Base-by-base conservation (phyloP, 2,113 vertebrate species). In the Epinephelus cyanopodus region DNA sequence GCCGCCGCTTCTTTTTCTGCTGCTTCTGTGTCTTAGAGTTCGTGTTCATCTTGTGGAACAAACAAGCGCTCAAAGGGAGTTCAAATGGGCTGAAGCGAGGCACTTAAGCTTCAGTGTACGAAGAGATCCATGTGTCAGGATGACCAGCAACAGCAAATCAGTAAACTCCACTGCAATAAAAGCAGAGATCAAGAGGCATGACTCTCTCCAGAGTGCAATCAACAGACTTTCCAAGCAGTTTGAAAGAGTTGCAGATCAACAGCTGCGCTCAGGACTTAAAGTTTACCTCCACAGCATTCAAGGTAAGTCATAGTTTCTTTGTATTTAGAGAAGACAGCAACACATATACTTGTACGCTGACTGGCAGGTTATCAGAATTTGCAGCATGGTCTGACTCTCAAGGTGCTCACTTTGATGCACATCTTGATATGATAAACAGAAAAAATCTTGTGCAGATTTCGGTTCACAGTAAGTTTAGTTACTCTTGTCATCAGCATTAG, bases 101-200 rank as follows among this genome's bases (percentile, higher is more conserved):
- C 48, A 39, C 27, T 62, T 47, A 73, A 19, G 69, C 69, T 60
- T 85, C 83, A 69, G 47, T 74, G 80, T 72, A 85, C 37, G n/a
- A 72, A 72, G 82, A 72, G 87, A 85, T 86, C 61, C 52, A 76
- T 77, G 75, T 61, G 81, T 84, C 87, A 96, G 89, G 90, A 97
- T 96, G 96, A 94, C 77, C 91, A 93, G 73, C 90, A 90, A 77
- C 83, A 82, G 73, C 42, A 96, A 96, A 88, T 94, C 92, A 29
- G 85, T 75, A n/a, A 90, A 79, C 73, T 96, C 96, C n/a, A 86
- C 83, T 68, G 96, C 95, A 63, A 95, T 97, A 77, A 93, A 93
- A 53, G 91, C 94, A 1, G 97, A 97, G 91, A 93, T 96, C 56
- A 95, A 92, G 88, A 91, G 96, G 73, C 89, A 96, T 19, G 95